A percentile compares a stretch with the other conserved stretches of the same genome.
Evolutionary conservation across 2,797 vertebrate genomes (phyloP).

Genomic region (Sphenodon punctatus): DNA sequence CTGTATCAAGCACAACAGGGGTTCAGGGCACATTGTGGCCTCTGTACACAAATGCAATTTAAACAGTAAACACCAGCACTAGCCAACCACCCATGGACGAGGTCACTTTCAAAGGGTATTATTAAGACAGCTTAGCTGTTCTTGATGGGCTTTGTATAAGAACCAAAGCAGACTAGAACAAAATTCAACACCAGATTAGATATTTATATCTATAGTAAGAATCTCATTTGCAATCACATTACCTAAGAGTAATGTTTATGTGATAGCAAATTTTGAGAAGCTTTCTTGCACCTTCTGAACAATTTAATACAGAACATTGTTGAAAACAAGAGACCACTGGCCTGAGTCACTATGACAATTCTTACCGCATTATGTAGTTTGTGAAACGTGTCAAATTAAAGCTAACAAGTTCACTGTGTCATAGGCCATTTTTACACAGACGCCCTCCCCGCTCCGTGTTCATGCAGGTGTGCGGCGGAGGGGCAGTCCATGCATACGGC

Average conservation of each 20-base stretch:
- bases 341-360: too few relatives aligned
- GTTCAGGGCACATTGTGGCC: too few relatives aligned
- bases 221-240: too few relatives aligned
- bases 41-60: neutral
- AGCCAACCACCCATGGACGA: neutral
- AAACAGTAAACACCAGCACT: neutral
- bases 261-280: neutral
- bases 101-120: neutral
- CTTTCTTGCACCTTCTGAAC: neutral
- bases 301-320: neutral
- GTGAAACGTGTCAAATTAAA: too few relatives aligned
- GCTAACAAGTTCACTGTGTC: too few relatives aligned
- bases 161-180: neutral
- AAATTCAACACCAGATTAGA: neutral
- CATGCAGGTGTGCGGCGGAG: too few relatives aligned
- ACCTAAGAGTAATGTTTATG: neutral
- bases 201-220: neutral
- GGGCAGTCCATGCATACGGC: too few relatives aligned
- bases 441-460: too few relatives aligned
- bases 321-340: neutral
- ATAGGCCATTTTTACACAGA: too few relatives aligned
- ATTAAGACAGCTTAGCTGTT: neutral
- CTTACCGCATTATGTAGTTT: too few relatives aligned
- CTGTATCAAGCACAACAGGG: too few relatives aligned
- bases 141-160: neutral